phyloP scores from a whole-genome alignment of 2,888 invertebrate species.

The Tipula unca region DNA sequence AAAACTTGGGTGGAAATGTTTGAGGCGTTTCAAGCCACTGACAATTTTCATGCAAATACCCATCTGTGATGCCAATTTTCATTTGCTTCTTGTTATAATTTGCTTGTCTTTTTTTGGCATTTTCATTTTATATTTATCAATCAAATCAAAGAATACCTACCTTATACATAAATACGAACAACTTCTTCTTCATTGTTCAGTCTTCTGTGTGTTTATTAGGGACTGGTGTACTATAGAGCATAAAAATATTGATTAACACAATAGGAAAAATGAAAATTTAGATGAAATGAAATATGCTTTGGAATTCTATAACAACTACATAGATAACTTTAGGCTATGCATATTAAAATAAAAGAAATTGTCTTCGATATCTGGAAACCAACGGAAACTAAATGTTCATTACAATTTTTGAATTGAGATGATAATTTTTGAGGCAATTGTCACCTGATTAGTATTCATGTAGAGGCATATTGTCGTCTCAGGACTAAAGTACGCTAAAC shows the following conservation, averaged over 20 bases:
- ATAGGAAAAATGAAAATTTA: background rate
- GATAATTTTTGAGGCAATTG: too few species aligned
- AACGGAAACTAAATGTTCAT: background rate
- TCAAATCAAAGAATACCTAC: background rate
- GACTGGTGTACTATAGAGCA: background rate
- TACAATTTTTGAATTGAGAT: background rate
- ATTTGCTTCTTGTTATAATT: background rate
- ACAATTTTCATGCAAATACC: background rate
- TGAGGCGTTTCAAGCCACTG: background rate
- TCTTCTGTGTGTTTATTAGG: background rate
- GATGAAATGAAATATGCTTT: background rate
- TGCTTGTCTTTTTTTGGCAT: background rate
- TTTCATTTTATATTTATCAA: background rate
- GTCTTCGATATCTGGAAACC: background rate
- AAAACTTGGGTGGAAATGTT: background rate
- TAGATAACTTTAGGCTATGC: background rate
- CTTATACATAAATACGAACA: background rate
- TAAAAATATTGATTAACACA: background rate
- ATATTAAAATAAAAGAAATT: too few species aligned
- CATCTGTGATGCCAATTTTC: background rate
- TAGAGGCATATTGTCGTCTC: too few species aligned
- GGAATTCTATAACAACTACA: background rate
- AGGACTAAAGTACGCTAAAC: too few species aligned
- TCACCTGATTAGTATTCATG: too few species aligned
- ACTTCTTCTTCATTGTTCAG: too few species aligned